Conservation (phyloP, 2,797 vertebrate species). For the Pseudochirops corinnae region DNA sequence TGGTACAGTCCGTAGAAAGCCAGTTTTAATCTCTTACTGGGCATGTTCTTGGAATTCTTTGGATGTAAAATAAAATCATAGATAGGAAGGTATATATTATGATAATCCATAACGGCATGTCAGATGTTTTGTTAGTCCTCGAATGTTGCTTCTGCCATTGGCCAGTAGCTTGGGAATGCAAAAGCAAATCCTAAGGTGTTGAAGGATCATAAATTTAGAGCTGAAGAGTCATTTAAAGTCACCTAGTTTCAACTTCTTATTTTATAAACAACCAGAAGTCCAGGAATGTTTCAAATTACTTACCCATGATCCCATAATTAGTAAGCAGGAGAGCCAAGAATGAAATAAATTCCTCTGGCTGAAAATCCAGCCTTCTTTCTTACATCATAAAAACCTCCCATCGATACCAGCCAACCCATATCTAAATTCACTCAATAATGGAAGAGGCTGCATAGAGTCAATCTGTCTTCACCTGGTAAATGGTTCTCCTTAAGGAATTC, state of each 20-base stretch:
- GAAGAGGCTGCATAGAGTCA: not conserved
- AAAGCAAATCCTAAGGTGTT: not conserved
- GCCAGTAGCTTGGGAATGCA: not conserved
- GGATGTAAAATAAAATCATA: not conserved
- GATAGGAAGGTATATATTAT: not conserved
- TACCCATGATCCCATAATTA: not conserved
- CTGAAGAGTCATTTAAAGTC: not conserved
- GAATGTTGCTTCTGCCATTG: not conserved
- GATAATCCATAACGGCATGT: not conserved
- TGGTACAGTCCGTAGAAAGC: not conserved
- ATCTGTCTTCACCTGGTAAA: not conserved
- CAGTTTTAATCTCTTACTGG: not conserved
- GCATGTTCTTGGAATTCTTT: not conserved
- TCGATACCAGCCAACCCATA: not conserved
- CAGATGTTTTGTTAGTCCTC: not conserved
- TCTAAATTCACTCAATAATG: not conserved
- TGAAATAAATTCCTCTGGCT: not conserved
- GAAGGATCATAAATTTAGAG: not conserved
- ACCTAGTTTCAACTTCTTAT: not conserved
- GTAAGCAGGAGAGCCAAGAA: not conserved
- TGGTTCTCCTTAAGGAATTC: not conserved
- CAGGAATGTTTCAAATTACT: not conserved
- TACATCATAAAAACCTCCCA: not conserved
- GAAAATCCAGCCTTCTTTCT: not conserved
- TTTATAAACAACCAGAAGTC: not conserved